phyloP scores from a whole-genome alignment of 1,140 invertebrate genomes.

The Chymomyza costata region DNA sequence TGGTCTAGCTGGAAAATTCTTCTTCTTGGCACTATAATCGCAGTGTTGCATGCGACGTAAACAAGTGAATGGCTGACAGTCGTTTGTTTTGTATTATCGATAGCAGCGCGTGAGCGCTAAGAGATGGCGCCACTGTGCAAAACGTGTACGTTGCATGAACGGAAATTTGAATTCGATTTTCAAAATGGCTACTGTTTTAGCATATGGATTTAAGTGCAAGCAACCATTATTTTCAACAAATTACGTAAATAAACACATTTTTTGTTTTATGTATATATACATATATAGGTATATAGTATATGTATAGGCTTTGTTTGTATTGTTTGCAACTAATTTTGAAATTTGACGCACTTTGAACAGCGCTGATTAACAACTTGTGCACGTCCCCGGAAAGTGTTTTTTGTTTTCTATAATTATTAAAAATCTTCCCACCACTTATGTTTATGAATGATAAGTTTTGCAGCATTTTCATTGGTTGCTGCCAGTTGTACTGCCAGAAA shows the following conservation, averaged over 20 bases:
- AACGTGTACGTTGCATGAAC: neutral
- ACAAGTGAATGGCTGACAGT: slow-evolving; percentile 12
- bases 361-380: too few species aligned
- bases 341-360: too few species aligned
- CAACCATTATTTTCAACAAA: neutral
- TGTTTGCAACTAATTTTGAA: too few species aligned
- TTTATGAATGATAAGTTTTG: too few species aligned
- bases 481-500: too few species aligned
- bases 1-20: slow-evolving; percentile 15
- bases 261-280: too few species aligned
- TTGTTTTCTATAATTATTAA: too few species aligned
- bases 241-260: slow-evolving; percentile 3
- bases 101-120: neutral
- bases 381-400: too few species aligned
- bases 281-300: too few species aligned
- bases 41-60: slow-evolving; percentile 12
- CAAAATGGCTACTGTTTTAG: neutral
- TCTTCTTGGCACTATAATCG: slow-evolving; percentile 14
- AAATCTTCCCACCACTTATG: too few species aligned
- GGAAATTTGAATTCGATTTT: slow-evolving; percentile 2
- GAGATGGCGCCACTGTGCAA: slow-evolving; percentile 1
- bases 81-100: slow-evolving; percentile 2
- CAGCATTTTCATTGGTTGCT: too few species aligned
- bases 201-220: neutral
- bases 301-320: too few species aligned